These are phyloP conservation scores for Rhagium mordax DNA, from an alignment of 2,888 invertebrate genomes.

Conservation along the genomic window DNA sequence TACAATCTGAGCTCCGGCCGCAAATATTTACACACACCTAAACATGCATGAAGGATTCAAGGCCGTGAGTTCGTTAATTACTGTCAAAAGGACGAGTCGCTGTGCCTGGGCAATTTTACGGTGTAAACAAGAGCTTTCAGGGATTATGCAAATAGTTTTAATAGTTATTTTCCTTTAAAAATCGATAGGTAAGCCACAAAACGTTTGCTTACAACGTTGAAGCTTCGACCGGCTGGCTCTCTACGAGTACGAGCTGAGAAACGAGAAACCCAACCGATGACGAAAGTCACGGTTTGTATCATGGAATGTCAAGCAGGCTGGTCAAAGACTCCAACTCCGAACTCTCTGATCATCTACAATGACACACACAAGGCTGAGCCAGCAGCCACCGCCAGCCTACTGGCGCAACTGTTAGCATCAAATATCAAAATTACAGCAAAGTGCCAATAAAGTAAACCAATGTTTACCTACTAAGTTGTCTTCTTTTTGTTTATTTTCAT, in stretches of 20 bases:
- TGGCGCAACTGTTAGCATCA: conserved; percentile 8
- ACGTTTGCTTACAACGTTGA: conserved; percentile 37
- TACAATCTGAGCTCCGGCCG: conserved; percentile 7
- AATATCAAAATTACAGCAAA: conserved; percentile 27
- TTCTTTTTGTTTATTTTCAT: conserved; percentile 52
- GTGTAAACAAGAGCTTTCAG: neutral
- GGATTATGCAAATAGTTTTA: conserved; percentile 33
- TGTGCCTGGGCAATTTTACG: neutral
- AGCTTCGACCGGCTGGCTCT: conserved; percentile 29
- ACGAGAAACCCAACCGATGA: conserved; percentile 44
- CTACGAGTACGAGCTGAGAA: conserved; percentile 33
- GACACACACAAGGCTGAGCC: conserved; percentile 39
- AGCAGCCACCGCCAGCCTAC: conserved; percentile 29
- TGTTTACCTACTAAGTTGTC: conserved; percentile 54
- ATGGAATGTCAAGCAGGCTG: conserved; percentile 50
- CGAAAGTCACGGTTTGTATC: conserved; percentile 52
- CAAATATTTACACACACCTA: conserved; percentile 29
- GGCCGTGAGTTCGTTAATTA: neutral
- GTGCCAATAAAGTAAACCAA: conserved; percentile 14
- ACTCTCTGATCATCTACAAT: conserved; percentile 33
- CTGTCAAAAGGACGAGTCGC: conserved; percentile 2
- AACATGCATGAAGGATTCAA: conserved; percentile 11
- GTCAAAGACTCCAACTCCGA: conserved; percentile 40
- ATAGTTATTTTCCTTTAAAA: conserved; percentile 40
- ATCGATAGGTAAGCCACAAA: conserved; percentile 46